Base-by-base conservation (phyloP, 2,888 invertebrate genomes). In the Abrostola triplasia region DNA sequence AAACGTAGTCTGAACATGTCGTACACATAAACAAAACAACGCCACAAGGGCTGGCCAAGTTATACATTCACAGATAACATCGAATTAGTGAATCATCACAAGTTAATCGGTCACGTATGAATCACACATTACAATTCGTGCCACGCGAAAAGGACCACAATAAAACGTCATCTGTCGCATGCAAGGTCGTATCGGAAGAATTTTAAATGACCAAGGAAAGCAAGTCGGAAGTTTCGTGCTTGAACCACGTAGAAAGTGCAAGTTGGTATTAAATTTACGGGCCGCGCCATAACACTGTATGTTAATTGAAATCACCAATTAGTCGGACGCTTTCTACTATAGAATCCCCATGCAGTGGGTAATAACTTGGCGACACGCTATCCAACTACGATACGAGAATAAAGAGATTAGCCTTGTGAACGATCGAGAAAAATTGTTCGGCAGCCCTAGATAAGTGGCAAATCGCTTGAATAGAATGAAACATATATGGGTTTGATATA, bases 281-380 rank as follows among this genome's bases (percentile, higher is more conserved):
- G 75, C 83, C 76, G 84, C 82, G 79, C 88, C 86, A 88, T 88
- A 84, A 84, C 88, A 83, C 79, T 82, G 82, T 88, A 87, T 89
- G 88, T 87, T 91, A 91, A 91, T 90, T 90, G 88, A 85, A 86
- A 89, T 89, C 85, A 85, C 84, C 87, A 90, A 90, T 90, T 90
- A 90, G 83, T 80, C 72, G 76, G 41, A 62, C 73, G 79, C 86
- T 86, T 86, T 85, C 86, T 85, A 84, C 79, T 86, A 85, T 81
- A 82, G 82, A 86, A 86, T 84, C 84, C 84, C 86, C 82, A 86
- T 85, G 80, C 66, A 54, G 64, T 62, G 77, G 81, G 76, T 85
- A 88, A 88, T 80, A 84, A 80, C 80, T 73, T 70, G 64, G 70
- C 72, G 81, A 79, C 89, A 88, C 84, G 88, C 84, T 73, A 85